Percentiles rank a stretch among this genome's conserved stretches.
Conservation (phyloP, 2,888 invertebrate species). For the Cenopis cana region DNA sequence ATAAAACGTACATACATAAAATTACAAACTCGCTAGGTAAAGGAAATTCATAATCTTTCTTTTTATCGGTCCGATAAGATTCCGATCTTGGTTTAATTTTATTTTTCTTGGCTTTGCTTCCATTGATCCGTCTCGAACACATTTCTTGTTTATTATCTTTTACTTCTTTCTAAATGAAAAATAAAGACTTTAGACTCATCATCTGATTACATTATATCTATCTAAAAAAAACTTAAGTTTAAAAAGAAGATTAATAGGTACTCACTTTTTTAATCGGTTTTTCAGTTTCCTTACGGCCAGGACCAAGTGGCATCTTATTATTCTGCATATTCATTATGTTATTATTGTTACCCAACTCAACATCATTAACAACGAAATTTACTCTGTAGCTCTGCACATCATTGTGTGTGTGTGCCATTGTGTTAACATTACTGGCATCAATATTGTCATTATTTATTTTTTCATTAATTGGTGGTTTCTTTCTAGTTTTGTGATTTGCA, state of each 20-base stretch:
- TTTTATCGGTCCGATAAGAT: background rate
- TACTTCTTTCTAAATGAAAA: background rate
- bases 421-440: constrained; percentile 48
- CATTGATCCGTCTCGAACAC: background rate
- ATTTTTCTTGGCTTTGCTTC: constrained; percentile 21
- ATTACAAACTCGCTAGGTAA: background rate
- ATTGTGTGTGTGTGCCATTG: too few species aligned
- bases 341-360: constrained; percentile 52
- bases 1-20: constrained; percentile 2
- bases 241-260: background rate
- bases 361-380: constrained; percentile 58
- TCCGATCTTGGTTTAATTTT: background rate
- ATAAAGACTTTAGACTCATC: background rate
- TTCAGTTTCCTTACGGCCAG: background rate
- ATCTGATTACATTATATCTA: background rate
- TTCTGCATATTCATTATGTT: constrained; percentile 50
- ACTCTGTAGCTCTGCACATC: constrained; percentile 58
- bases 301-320: constrained; percentile 35
- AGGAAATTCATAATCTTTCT: background rate
- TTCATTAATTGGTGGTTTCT: constrained; percentile 53
- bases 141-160: background rate
- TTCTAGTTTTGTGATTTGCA: constrained; percentile 62
- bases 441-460: constrained; percentile 27
- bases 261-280: background rate
- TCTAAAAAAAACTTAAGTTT: background rate